Evolutionary conservation across 2,888 invertebrate genomes (phyloP), one percentile per base, ranked within the genome.

Genomic region (Machimus atricapillus): DNA sequence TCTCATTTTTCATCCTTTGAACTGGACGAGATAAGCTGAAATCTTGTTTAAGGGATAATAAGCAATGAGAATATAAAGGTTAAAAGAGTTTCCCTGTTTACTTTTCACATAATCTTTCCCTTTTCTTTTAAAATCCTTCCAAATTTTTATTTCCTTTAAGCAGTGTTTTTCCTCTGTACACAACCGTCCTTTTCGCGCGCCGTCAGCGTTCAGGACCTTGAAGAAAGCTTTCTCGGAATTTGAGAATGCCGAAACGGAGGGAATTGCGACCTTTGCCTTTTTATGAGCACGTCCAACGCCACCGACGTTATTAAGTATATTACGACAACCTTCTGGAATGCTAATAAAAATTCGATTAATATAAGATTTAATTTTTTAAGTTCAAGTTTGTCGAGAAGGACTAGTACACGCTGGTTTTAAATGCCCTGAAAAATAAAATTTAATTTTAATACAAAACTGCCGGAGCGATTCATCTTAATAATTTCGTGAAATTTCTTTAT

Each of bases 31-130:
- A 82, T 82, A 82, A 82, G 82, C 82, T 19, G 52, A 82, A 82
- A 56, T 82, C 82, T 82, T 82, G 56, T 82, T 82, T 81, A 81
- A 81, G 16, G 31, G 56, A 82, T 82, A 82, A 78, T 78, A 52
- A 82, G 82, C 31, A 31, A 56, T 7, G 76, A 9, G 37, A 82
- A 56, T 31, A 82, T n/a, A 56, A 37, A 56, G 52, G 52, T 82
- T 82, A 82, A 82, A n/a, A 31, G 46, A 79, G 43, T 43, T 79
- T 79, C 14, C 46, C 79, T 79, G 79, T 79, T 79, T 79, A 79
- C 79, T 31, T 79, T 46, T 46, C 79, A 27, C 27, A 40, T 52
- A 79, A 40, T 79, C 46, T 79, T 46, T 79, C 14, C 27, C 43
- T 46, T 46, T 79, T 23, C 40, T 76, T 76, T 19, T 40, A 79